phyloP scores from a whole-genome alignment of 2,113 vertebrate genomes.

The Chunga burmeisteri region DNA sequence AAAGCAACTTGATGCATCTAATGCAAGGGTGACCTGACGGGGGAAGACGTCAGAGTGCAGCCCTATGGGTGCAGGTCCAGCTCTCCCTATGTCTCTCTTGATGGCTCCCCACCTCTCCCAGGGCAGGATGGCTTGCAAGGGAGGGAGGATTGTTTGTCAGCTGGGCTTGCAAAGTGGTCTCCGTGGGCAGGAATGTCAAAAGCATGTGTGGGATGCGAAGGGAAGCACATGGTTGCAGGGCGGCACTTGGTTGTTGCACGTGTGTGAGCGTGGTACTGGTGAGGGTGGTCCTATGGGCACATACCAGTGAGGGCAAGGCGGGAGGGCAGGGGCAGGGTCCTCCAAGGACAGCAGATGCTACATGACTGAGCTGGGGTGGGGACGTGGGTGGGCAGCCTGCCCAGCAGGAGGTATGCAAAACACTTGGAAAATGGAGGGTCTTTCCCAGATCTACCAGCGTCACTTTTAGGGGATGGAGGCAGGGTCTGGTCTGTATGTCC shows the following conservation, averaged over 20 bases:
- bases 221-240: neutral
- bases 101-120: neutral
- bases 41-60: neutral
- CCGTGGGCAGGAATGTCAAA: neutral
- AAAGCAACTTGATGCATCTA: neutral
- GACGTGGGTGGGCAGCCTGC: neutral
- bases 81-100: neutral
- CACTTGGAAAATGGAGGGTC: neutral
- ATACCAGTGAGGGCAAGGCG: neutral
- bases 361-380: neutral
- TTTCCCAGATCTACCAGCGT: neutral
- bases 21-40: neutral
- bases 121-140: rapidly evolving
- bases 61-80: neutral
- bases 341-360: neutral
- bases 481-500: neutral
- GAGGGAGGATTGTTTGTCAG: neutral
- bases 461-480: neutral
- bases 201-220: neutral
- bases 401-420: neutral
- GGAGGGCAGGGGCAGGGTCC: neutral
- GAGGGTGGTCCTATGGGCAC: rapidly evolving
- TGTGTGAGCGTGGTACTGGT: rapidly evolving
- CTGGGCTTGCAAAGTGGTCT: neutral
- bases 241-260: neutral